phyloP scores from a whole-genome alignment of 2,797 vertebrate genomes.

The Perodicticus potto region DNA sequence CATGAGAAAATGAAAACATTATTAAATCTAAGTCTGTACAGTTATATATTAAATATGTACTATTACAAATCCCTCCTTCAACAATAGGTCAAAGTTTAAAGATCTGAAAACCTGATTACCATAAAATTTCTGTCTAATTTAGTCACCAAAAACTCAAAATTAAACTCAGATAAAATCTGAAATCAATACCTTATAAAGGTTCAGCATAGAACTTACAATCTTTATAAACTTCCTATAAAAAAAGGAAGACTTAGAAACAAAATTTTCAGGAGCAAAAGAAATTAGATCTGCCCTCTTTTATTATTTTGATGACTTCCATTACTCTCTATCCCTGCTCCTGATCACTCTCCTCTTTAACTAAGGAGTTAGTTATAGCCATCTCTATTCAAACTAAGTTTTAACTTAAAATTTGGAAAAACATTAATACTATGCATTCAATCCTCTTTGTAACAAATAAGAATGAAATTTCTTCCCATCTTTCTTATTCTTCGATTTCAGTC shows the following conservation, averaged over 20 bases:
- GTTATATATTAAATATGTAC: neutral
- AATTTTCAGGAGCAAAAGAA: slow-evolving; percentile 20
- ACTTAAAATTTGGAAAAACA: slow-evolving; percentile 12
- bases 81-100: slow-evolving; percentile 56
- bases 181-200: neutral
- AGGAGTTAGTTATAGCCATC: neutral
- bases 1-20: neutral
- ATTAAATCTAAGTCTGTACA: slow-evolving; percentile 18
- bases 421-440: neutral
- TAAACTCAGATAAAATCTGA: slow-evolving; percentile 13
- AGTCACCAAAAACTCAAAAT: slow-evolving; percentile 11
- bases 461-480: neutral
- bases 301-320: slow-evolving; percentile 6
- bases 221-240: neutral
- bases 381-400: neutral
- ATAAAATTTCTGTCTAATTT: slow-evolving; percentile 7
- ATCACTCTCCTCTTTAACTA: neutral
- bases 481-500: neutral
- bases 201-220: neutral
- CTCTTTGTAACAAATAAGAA: neutral
- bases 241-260: neutral
- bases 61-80: neutral
- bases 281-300: neutral
- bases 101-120: slow-evolving; percentile 43
- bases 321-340: neutral